These are phyloP conservation scores for Euzophera pinguis DNA, from an alignment of 2,888 invertebrate species.

Conservation along the genomic window DNA sequence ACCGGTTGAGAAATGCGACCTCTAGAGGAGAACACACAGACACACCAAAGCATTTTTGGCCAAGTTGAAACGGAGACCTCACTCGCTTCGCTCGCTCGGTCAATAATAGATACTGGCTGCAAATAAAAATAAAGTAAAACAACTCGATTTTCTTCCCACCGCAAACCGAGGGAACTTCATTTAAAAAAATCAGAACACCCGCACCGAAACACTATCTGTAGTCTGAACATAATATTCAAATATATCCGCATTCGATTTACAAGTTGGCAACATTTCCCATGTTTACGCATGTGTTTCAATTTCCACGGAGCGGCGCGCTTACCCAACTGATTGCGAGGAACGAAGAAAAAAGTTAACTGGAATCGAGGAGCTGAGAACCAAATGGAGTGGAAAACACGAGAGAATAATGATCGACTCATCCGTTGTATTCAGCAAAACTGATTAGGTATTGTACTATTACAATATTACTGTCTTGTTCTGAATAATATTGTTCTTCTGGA, in stretches of 20 bases:
- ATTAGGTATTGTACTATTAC: too few relatives aligned
- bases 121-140: too few relatives aligned
- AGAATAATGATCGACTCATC: not conserved
- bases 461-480: too few relatives aligned
- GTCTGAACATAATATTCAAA: not conserved
- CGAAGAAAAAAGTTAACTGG: constrained; percentile 8
- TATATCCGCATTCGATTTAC: constrained; percentile 6
- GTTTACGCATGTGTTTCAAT: constrained; percentile 10
- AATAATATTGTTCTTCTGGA: too few relatives aligned
- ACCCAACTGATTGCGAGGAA: constrained; percentile 2
- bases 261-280: constrained; percentile 4
- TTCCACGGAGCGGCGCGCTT: constrained; percentile 1
- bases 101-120: too few relatives aligned
- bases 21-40: too few relatives aligned
- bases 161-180: not conserved
- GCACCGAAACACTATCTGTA: not conserved
- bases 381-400: not conserved
- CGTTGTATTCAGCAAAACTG: too few relatives aligned
- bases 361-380: not conserved
- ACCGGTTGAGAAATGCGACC: too few relatives aligned
- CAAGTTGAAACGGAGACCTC: too few relatives aligned
- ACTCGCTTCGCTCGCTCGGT: too few relatives aligned
- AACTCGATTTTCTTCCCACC: too few relatives aligned
- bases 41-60: too few relatives aligned
- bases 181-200: not conserved